These are phyloP conservation scores for Hoplodrina ambigua DNA, from an alignment of 2,888 invertebrate species.

Conservation along the genomic window DNA sequence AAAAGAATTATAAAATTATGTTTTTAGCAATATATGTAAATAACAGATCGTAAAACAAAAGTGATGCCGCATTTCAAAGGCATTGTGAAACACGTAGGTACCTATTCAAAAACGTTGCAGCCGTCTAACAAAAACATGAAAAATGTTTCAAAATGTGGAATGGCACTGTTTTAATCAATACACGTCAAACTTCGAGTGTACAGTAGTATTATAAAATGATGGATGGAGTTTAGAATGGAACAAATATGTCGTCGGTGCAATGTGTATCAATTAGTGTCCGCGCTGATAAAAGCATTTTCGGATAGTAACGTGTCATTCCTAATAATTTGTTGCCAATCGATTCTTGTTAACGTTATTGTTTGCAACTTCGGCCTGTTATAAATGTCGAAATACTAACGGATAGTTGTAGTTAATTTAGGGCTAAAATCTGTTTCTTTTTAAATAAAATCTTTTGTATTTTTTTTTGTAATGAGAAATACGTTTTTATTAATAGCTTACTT, in stretches of 20 bases:
- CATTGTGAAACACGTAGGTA: neutral
- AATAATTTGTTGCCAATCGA: neutral
- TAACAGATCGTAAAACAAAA: too few relatives aligned
- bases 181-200: neutral
- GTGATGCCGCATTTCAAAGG: neutral
- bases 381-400: neutral
- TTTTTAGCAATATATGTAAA: too few relatives aligned
- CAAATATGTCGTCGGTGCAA: neutral
- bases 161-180: neutral
- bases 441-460: neutral
- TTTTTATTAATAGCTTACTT: neutral
- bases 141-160: neutral
- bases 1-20: too few relatives aligned
- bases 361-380: neutral
- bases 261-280: neutral
- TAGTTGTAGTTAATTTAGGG: neutral
- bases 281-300: neutral
- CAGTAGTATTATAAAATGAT: neutral
- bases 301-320: neutral
- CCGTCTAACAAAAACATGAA: neutral
- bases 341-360: neutral
- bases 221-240: neutral
- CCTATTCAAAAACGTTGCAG: neutral
- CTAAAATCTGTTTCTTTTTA: neutral
- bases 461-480: neutral